Percentiles rank a stretch among this genome's conserved stretches.
Evolutionary conservation across 2,797 vertebrate genomes (phyloP).

Genomic region (Danio kyathit): DNA sequence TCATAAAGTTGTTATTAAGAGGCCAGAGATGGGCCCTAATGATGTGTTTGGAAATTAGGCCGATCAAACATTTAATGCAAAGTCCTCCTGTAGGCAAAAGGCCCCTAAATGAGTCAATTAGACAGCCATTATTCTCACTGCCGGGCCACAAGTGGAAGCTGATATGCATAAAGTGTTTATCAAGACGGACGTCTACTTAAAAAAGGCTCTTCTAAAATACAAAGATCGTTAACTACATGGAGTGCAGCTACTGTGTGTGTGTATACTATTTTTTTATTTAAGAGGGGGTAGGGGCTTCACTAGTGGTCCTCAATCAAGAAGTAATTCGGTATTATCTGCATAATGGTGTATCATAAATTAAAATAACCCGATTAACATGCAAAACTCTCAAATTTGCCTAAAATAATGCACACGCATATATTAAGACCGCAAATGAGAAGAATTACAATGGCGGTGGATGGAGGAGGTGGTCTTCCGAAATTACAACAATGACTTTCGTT

Average conservation of each 20-base stretch:
- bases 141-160: slow-evolving; percentile 86
- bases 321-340: slow-evolving; percentile 82
- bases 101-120: slow-evolving; percentile 99
- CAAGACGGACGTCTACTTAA: slow-evolving; percentile 91
- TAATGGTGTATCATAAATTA: slow-evolving; percentile 88
- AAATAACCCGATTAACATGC: slow-evolving; percentile 90
- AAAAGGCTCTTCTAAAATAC: slow-evolving; percentile 82
- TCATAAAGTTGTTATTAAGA: slow-evolving; percentile 99
- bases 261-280: slow-evolving; percentile 25
- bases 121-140: slow-evolving; percentile 96
- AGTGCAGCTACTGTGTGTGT: slow-evolving; percentile 55
- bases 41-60: slow-evolving; percentile 99
- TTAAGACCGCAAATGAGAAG: slow-evolving; percentile 68
- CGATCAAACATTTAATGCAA: slow-evolving; percentile 99
- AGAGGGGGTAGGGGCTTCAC: slow-evolving; percentile 46
- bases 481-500: slow-evolving; percentile 59
- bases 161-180: slow-evolving; percentile 89
- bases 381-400: slow-evolving; percentile 83
- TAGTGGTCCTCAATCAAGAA: slow-evolving; percentile 76
- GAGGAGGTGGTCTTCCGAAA: slow-evolving; percentile 66
- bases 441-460: slow-evolving; percentile 67
- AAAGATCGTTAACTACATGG: slow-evolving; percentile 76
- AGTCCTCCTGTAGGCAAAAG: slow-evolving; percentile 96
- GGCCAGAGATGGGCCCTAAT: slow-evolving; percentile 93
- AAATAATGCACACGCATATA: slow-evolving; percentile 89